These are phyloP conservation scores for Physeter macrocephalus DNA, from an alignment of 2,113 vertebrate genomes.

Conservation along the genomic window DNA sequence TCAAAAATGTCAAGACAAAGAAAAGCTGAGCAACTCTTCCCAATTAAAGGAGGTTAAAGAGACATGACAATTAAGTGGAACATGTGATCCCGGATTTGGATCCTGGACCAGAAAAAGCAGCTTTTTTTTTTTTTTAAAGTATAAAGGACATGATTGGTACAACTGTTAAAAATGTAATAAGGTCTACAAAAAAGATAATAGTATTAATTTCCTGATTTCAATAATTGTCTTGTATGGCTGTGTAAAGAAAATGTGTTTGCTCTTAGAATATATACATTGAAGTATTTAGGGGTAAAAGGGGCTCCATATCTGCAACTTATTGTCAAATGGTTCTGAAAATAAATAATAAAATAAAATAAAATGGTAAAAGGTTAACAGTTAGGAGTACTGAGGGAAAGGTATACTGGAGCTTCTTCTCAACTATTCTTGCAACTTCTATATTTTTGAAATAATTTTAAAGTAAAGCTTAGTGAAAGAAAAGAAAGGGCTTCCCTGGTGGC, in stretches of 20 bases:
- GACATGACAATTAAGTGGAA: neutral
- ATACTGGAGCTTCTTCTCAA: neutral
- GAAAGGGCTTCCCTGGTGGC: too few relatives aligned
- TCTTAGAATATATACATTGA: neutral
- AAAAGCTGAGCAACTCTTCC: neutral
- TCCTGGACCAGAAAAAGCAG: neutral
- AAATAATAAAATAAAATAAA: neutral
- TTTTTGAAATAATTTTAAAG: slow-evolving; percentile 16
- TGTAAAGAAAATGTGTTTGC: neutral
- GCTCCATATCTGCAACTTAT: neutral
- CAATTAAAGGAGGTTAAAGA: slow-evolving; percentile 17
- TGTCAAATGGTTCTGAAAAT: neutral
- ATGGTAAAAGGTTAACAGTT: neutral
- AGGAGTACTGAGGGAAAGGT: neutral
- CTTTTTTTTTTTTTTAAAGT: neutral
- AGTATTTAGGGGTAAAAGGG: neutral
- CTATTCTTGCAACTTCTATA: neutral
- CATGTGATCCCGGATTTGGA: neutral
- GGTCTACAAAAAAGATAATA: neutral
- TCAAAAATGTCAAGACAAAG: slow-evolving; percentile 26
- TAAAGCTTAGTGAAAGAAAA: neutral
- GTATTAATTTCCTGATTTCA: slow-evolving; percentile 31
- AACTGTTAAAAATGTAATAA: slow-evolving; percentile 21
- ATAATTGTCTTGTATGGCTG: neutral
- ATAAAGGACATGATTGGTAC: neutral